Percentiles rank a stretch among this genome's conserved stretches.
Evolutionary conservation across 2,888 invertebrate genomes (phyloP).

Genomic region (Acanthopleura granulata): DNA sequence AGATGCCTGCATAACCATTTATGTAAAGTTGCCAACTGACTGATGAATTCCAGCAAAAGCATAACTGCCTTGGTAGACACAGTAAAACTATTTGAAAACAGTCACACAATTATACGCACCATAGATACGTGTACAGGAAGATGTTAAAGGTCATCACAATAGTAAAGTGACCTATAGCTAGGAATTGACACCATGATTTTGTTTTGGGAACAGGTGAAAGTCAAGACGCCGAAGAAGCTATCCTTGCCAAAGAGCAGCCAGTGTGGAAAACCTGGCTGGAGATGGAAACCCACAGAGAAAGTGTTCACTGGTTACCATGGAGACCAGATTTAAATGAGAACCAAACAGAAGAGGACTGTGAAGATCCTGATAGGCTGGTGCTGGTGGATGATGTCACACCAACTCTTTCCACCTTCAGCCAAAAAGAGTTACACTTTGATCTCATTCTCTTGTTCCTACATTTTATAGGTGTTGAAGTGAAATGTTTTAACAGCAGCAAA

Average conservation of each 20-base stretch:
- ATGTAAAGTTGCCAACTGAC: no score
- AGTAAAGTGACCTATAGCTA: no score
- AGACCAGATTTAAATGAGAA: conserved; percentile 51
- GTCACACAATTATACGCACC: no score
- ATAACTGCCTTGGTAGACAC: no score
- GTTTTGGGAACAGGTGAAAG: conserved; percentile 32
- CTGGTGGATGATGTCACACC: conserved; percentile 66
- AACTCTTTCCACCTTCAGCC: conserved; percentile 41
- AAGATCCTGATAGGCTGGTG: conserved; percentile 69
- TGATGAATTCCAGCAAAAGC: no score
- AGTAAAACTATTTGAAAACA: no score
- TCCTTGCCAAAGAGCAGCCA: conserved; percentile 37
- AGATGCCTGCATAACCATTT: no score
- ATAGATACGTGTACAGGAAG: no score
- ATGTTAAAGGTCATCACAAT: no score
- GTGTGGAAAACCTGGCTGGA: conserved; percentile 60
- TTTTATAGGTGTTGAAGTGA: conserved; percentile 26
- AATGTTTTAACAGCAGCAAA: neutral
- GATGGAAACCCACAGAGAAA: conserved; percentile 64
- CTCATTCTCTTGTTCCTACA: conserved; percentile 27
- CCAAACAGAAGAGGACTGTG: conserved; percentile 67
- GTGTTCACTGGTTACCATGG: conserved; percentile 68
- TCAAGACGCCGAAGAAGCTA: conserved; percentile 48
- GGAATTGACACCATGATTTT: neutral
- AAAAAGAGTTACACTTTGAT: conserved; percentile 11